phyloP scores from a whole-genome alignment of 1,140 invertebrate species.

The Cataglyphis hispanica region DNA sequence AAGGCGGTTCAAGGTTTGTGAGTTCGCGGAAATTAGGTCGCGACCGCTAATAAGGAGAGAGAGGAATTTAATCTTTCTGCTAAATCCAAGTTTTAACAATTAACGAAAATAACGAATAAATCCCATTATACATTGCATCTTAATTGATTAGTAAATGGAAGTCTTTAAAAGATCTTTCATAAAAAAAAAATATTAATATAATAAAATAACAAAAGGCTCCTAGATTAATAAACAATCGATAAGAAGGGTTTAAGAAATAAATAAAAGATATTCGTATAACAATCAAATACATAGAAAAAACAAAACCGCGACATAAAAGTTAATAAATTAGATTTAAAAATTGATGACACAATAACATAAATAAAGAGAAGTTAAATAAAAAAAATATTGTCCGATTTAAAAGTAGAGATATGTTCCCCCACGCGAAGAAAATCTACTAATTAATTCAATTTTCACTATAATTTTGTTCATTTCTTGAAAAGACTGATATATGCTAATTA shows the following conservation, averaged over 20 bases:
- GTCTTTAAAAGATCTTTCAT: background rate
- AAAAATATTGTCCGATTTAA: background rate
- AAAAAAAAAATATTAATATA: no score
- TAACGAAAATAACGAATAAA: slow-evolving; percentile 5
- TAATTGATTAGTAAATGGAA: background rate
- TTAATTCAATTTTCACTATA: background rate
- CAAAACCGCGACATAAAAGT: no score
- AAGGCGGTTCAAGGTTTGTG: slow-evolving; percentile 40
- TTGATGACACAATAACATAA: no score
- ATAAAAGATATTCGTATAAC: no score
- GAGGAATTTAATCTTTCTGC: slow-evolving; percentile 36
- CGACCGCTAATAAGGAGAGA: slow-evolving; percentile 35
- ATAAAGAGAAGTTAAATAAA: no score
- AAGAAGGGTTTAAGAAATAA: no score
- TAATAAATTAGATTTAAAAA: no score
- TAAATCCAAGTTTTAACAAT: background rate
- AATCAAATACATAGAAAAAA: no score
- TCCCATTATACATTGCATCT: background rate
- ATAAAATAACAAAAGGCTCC: no score
- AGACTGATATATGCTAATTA: background rate
- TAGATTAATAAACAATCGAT: no score
- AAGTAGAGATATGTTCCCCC: background rate
- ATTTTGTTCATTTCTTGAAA: background rate
- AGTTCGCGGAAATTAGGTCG: slow-evolving; percentile 53
- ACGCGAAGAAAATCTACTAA: background rate